phyloP scores from a whole-genome alignment of 2,888 invertebrate genomes.

The Cartodere bifasciata region DNA sequence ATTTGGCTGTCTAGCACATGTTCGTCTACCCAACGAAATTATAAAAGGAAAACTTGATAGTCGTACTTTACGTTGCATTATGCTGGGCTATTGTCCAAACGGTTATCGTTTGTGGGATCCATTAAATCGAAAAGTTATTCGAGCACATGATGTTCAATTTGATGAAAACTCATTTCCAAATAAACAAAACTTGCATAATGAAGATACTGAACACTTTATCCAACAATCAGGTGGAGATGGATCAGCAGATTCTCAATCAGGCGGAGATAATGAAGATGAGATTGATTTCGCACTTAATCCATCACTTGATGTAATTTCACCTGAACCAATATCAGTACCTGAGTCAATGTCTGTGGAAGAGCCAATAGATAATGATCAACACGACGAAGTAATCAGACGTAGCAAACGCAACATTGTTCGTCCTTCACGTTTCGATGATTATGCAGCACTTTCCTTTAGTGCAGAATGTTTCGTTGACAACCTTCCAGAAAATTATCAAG shows the following conservation, averaged over 20 bases:
- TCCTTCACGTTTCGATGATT: conserved; percentile 10
- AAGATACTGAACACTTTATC: no score
- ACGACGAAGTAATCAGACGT: conserved; percentile 6
- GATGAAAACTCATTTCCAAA: conserved; percentile 6
- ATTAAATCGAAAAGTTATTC: conserved; percentile 3
- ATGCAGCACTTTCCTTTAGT: conserved; percentile 5
- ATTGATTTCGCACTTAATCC: no score
- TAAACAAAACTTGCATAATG: no score
- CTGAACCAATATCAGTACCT: no score
- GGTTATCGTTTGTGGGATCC: conserved; percentile 10
- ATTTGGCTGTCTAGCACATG: conserved; percentile 19
- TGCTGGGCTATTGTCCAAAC: conserved; percentile 10
- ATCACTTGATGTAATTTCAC: no score
- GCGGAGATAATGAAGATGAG: no score
- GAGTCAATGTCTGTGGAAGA: no score
- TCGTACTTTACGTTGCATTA: conserved; percentile 8
- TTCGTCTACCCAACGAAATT: conserved; percentile 10
- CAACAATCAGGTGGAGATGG: no score
- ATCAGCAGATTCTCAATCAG: no score
- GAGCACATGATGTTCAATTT: conserved; percentile 6
- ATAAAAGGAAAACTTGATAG: conserved; percentile 10
- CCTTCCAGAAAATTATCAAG: conserved; percentile 9
- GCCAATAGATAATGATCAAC: no score
- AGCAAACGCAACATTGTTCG: no score
- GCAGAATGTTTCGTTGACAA: conserved; percentile 12